Evolutionary conservation across 2,113 vertebrate species (phyloP), one percentile per base, ranked within the genome.

Genomic region (Triplophysa dalaica): DNA sequence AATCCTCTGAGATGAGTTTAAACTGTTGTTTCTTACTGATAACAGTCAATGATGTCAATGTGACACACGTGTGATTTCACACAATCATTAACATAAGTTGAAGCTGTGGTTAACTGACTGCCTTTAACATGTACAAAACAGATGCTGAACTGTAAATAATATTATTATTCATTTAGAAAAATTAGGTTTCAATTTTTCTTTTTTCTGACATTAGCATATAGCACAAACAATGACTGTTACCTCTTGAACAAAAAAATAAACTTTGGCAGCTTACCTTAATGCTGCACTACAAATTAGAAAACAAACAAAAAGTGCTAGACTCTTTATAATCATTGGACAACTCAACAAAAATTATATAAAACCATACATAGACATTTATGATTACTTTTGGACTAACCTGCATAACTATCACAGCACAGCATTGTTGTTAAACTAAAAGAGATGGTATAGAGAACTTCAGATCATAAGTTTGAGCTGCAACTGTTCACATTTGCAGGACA

Each of bases 321-420:
- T 16, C 48, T 14, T 14, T 13, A 50, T 50, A 38, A 38, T 38
- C 33, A 38, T 38, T 38, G 33, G 33, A 38, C 33, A 50, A 16
- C 48, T 50, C 13, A 24, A 24, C 48, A 50, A 50, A 16, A 50
- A 4, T 50, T 16, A 12, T 50, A 13, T 50, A 38, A 38, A 38
- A 38, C 33, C 33, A 38, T 7, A 38, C 33, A 38, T 38, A 38
- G 33, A 8, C 3, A 45, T 52, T 52, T 52, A 52, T 19, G 16
- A 6, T 5, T 4, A 19, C 13, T 16, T 16, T 24, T 22, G 3
- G n/a, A 74, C 61, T 86, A 89, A 93, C 92, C 92, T 92, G 89
- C 78, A 21, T 91, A 91, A 26, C 90, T 79, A 22, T 91, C 91
- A 63, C 81, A 84, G 75, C 11, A 91, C 83, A 92, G 83, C 91